Evolutionary conservation across 2,888 invertebrate genomes (phyloP), one percentile per base, ranked within the genome.

Genomic region (Steinernema scapterisci): DNA sequence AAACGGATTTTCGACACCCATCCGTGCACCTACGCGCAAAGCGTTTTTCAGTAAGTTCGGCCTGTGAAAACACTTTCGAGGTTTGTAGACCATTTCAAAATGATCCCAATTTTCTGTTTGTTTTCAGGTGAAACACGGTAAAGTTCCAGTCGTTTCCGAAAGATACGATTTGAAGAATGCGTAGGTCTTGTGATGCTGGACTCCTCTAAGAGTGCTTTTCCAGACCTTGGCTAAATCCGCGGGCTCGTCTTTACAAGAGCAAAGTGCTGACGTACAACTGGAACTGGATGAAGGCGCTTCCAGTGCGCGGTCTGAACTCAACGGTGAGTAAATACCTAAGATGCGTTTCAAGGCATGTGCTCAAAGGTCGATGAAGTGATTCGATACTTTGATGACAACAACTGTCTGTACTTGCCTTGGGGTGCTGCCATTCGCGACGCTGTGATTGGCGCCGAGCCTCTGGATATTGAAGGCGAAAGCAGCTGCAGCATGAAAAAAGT

Each of bases 401-500:
- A 63, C 63, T 63, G 63, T 31, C 19, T 63, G 27, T 63, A 31
- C 16, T 13, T 63, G 11, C 31, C 63, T 16, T 63, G 16, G 25
- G 63, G 63, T 3, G 63, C 11, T 3, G 16, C 63, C 31, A 19
- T 63, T 63, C 27, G 63, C 1, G 63, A 63, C n/a, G 63, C 31
- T 13, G 31, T 63, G 5, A 38, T 63, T 63, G 63, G 63, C 9
- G 38, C 6, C 7, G 31, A 13, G 27, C 63, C 71, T 13, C 13
- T 74, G 23, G 51, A 51, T 19, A 70, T 74, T 13, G 74, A 38
- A 7, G 74, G 63, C 16, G 74, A 74, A 38, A 44, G 48, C 27
- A 74, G 71, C n/a, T 74, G 74, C 38, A 45, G 63, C 43, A 48
- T 71, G n/a, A 7, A 21, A n/a, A 71, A 45, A 51, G 74, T 74